These are phyloP conservation scores for Embiotoca jacksoni DNA, from an alignment of 2,113 vertebrate genomes.

Conservation along the genomic window DNA sequence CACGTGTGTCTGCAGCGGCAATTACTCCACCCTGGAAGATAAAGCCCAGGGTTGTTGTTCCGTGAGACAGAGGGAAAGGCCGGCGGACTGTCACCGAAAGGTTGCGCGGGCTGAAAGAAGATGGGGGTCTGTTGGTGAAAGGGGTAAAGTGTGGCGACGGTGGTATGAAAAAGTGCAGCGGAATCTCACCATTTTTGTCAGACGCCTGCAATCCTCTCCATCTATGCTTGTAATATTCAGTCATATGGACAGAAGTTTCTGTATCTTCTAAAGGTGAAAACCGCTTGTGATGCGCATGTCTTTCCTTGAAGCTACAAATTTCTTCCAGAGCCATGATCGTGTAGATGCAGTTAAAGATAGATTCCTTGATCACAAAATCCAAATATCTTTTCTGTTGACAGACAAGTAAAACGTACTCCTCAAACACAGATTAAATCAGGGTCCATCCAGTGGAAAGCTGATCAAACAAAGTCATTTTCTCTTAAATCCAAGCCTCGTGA, in stretches of 20 bases:
- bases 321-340: conserved; percentile 87
- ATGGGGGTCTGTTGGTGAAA: background rate
- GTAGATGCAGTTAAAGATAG: conserved; percentile 2
- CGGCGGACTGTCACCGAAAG: conserved; percentile 44
- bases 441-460: conserved; percentile 18
- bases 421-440: conserved; percentile 21
- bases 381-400: background rate
- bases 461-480: background rate
- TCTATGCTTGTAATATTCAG: conserved; percentile 27
- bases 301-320: conserved; percentile 77
- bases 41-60: conserved; percentile 89
- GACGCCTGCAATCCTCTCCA: conserved; percentile 5
- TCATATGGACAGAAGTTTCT: conserved; percentile 11
- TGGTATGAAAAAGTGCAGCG: conserved; percentile 57
- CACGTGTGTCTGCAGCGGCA: conserved; percentile 88
- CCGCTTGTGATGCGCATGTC: background rate
- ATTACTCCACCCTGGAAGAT: conserved; percentile 87
- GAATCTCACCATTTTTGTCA: conserved; percentile 19
- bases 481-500: background rate
- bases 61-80: conserved; percentile 81
- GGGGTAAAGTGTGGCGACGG: conserved; percentile 4
- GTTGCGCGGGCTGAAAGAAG: conserved; percentile 2
- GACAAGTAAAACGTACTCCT: conserved; percentile 3
- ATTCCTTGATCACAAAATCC: conserved; percentile 24
- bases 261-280: conserved; percentile 45